phyloP scores from a whole-genome alignment of 2,888 invertebrate species.

The Iselma pallidipennis region DNA sequence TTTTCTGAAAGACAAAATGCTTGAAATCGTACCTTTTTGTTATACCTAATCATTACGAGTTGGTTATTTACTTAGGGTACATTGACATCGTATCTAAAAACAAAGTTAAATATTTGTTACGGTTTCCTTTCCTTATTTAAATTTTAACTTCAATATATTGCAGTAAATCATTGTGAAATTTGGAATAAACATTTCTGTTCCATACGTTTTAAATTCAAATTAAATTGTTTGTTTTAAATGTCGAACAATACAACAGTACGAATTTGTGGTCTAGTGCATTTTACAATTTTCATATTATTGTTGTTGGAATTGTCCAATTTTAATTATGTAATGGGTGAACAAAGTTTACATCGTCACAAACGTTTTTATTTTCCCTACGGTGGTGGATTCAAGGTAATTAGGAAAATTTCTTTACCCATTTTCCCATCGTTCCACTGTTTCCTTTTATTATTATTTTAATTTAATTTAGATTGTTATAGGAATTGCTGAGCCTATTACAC shows the following conservation, averaged over 20 bases:
- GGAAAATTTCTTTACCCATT: background rate
- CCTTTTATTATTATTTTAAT: background rate
- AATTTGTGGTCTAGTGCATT: background rate
- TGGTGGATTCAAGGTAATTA: conserved; percentile 44
- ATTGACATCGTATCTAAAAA: too few species aligned
- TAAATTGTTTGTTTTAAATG: background rate
- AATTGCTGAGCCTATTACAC: conserved; percentile 61
- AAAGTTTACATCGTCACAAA: conserved; percentile 15
- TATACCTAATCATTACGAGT: too few species aligned
- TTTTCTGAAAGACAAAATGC: too few species aligned
- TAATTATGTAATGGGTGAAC: background rate
- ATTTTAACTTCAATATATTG: too few species aligned
- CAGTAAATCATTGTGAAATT: too few species aligned
- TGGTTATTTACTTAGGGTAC: too few species aligned
- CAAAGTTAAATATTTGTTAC: too few species aligned
- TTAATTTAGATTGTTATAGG: conserved; percentile 63
- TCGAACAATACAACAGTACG: background rate
- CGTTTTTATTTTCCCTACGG: conserved; percentile 38
- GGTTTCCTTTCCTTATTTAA: too few species aligned
- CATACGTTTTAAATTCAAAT: background rate
- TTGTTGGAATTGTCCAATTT: background rate
- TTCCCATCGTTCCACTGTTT: too few species aligned
- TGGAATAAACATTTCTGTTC: too few species aligned
- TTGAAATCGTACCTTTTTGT: too few species aligned
- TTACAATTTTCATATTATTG: conserved; percentile 8